Evolutionary conservation across 2,113 vertebrate species (phyloP).

Genomic region (Gavialis gangeticus): DNA sequence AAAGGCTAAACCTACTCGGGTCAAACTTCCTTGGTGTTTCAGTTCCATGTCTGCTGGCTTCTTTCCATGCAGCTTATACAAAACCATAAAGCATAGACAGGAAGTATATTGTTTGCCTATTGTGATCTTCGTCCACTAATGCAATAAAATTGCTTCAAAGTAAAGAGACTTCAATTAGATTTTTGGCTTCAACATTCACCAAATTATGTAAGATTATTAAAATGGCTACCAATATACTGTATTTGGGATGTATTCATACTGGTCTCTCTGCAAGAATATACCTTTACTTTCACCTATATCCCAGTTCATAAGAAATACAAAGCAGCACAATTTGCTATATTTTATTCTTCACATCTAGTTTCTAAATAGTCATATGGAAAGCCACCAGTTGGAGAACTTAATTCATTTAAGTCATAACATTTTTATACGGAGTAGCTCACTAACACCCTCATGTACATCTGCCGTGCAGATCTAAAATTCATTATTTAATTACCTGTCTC

Average conservation of each 20-base stretch:
- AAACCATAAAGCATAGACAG: background rate
- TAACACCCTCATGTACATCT: rapidly evolving
- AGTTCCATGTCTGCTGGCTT: slow-evolving; percentile 52
- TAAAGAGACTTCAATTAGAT: slow-evolving; percentile 7
- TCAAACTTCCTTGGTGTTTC: slow-evolving; percentile 38
- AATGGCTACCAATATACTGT: background rate
- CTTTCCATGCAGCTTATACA: background rate
- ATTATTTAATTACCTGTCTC: background rate
- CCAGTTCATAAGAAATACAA: background rate
- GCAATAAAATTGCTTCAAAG: slow-evolving; percentile 11
- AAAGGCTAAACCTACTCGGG: background rate
- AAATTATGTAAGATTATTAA: slow-evolving; percentile 21
- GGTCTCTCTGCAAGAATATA: background rate
- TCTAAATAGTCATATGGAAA: background rate
- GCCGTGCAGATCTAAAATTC: background rate
- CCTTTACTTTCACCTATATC: background rate
- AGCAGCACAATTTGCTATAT: background rate
- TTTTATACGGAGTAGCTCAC: background rate
- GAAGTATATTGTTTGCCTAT: background rate
- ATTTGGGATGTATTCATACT: slow-evolving; percentile 35
- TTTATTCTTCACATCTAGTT: background rate
- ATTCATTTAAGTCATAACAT: background rate
- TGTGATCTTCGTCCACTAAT: background rate
- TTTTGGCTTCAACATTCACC: slow-evolving; percentile 24
- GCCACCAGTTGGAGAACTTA: background rate